Evolutionary conservation across 2,113 vertebrate species (phyloP).

Genomic region (Xyliphius kryptos): DNA sequence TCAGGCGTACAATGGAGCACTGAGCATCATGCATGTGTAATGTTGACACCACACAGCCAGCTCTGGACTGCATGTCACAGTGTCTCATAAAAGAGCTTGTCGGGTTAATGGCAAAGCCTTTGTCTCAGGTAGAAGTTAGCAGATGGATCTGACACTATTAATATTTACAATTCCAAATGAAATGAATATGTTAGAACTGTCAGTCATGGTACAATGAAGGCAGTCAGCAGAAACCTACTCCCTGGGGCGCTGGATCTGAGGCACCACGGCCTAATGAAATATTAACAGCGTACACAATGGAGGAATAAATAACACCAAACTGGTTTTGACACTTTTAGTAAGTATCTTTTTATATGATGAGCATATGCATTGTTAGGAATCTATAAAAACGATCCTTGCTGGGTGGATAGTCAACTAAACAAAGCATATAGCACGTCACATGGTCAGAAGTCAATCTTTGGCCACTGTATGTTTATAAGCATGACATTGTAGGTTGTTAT

Average conservation of each 20-base stretch:
- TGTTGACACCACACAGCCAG: conserved; percentile 43
- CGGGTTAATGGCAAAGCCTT: conserved; percentile 31
- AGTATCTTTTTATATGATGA: conserved; percentile 22
- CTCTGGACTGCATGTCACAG: conserved; percentile 32
- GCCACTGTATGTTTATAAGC: not conserved
- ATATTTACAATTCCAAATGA: conserved; percentile 45
- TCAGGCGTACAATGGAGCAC: conserved; percentile 39
- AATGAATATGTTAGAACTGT: conserved; percentile 44
- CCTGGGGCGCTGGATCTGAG: conserved; percentile 26
- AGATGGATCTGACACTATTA: conserved; percentile 47
- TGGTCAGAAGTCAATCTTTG: conserved; percentile 2
- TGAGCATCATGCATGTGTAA: conserved; percentile 28
- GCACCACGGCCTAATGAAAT: conserved; percentile 36
- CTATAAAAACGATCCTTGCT: conserved; percentile 15
- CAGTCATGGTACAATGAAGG: conserved; percentile 42
- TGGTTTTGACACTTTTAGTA: conserved; percentile 27
- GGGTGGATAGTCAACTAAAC: conserved; percentile 15
- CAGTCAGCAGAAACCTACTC: conserved; percentile 37
- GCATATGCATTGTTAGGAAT: conserved; percentile 25
- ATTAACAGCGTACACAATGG: conserved; percentile 40
- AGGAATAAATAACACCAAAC: conserved; percentile 39
- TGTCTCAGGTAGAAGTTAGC: conserved; percentile 42
- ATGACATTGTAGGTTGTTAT: conserved; percentile 4
- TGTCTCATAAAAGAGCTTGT: conserved; percentile 36
- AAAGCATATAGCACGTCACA: conserved; percentile 13